These are phyloP conservation scores for Chamaetylas fuelleborni DNA, from an alignment of 2,113 vertebrate species.

Conservation along the genomic window DNA sequence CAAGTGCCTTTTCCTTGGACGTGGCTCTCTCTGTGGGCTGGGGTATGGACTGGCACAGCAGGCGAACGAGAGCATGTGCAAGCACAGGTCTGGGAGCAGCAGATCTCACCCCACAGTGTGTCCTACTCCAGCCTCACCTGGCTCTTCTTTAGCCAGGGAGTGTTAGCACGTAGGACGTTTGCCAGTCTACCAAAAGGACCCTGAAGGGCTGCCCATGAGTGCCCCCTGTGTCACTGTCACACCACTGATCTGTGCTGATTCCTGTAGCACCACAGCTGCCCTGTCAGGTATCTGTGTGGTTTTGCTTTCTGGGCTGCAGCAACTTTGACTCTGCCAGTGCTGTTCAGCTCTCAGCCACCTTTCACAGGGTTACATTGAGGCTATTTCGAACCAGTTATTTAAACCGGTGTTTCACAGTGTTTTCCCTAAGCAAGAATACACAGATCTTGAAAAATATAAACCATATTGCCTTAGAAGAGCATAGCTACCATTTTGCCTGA, in stretches of 20 bases:
- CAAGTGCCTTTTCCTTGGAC: background rate
- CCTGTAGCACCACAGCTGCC: background rate
- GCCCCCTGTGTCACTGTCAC: background rate
- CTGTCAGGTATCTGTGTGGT: fast-evolving
- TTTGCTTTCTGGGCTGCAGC: background rate
- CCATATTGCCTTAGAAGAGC: background rate
- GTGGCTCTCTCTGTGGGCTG: fast-evolving
- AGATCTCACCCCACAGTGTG: fast-evolving
- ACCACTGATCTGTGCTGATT: fast-evolving
- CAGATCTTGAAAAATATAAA: background rate
- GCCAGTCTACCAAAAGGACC: background rate
- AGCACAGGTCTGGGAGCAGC: fast-evolving
- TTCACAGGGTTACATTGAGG: background rate
- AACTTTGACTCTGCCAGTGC: background rate
- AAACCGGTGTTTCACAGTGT: background rate
- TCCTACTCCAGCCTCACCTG: background rate
- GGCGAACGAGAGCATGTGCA: fast-evolving
- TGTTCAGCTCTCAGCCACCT: background rate
- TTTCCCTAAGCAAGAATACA: background rate
- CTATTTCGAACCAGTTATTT: background rate
- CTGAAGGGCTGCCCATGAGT: background rate
- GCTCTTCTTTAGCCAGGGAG: background rate
- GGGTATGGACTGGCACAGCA: background rate
- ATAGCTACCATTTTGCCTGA: background rate
- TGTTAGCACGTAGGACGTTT: fast-evolving